Conservation (phyloP, 2,797 vertebrate species). For the Tiaroga cobitis region DNA sequence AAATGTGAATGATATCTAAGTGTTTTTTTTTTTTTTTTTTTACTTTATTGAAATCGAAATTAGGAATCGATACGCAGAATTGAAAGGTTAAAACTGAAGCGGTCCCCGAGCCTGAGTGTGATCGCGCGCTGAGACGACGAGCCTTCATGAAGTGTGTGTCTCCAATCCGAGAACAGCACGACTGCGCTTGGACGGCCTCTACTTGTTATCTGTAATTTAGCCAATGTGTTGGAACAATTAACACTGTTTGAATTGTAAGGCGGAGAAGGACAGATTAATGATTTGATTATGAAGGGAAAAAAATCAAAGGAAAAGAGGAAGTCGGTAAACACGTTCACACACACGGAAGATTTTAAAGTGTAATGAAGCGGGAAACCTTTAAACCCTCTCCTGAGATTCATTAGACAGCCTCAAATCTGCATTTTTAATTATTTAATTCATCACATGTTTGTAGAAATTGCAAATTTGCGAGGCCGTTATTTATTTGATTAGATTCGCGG, state of each 20-base stretch:
- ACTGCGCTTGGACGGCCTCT: constrained; percentile 48
- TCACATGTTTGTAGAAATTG: constrained; percentile 69
- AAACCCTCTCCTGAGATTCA: constrained; percentile 73
- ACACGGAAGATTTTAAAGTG: constrained; percentile 76
- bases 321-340: constrained; percentile 77
- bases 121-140: no score
- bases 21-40: no score
- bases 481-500: constrained; percentile 71
- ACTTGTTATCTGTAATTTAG: constrained; percentile 75
- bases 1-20: no score
- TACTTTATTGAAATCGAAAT: no score
- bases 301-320: constrained; percentile 76
- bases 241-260: constrained; percentile 77
- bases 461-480: constrained; percentile 70
- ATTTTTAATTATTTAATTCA: constrained; percentile 83
- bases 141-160: neutral
- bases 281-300: constrained; percentile 78
- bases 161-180: constrained; percentile 55
- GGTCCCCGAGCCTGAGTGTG: no score
- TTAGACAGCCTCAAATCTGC: constrained; percentile 81
- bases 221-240: constrained; percentile 73
- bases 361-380: constrained; percentile 78
- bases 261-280: constrained; percentile 77
- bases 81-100: no score
- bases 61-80: no score